phyloP scores from a whole-genome alignment of 2,797 vertebrate genomes.

The Pithecia hirsuta region DNA sequence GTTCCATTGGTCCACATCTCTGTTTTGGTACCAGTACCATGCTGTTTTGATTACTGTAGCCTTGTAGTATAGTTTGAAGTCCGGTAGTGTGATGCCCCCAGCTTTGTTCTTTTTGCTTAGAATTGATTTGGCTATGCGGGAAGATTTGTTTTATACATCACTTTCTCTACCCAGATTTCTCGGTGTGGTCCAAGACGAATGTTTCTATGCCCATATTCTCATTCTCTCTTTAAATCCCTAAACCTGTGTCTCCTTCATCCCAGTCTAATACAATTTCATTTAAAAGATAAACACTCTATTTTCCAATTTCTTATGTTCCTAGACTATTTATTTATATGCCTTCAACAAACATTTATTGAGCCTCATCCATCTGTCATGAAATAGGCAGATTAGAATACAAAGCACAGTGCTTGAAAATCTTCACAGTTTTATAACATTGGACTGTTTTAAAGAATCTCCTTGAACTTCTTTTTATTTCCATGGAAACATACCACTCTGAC shows the following conservation, averaged over 20 bases:
- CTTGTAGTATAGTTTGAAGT: too few species aligned
- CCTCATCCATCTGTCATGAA: background rate
- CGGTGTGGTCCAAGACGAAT: background rate
- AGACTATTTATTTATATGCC: background rate
- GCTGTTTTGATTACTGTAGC: too few species aligned
- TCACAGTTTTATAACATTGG: background rate
- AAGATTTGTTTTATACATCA: background rate
- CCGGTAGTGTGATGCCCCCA: too few species aligned
- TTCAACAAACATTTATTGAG: background rate
- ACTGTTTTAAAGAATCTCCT: constrained; percentile 32
- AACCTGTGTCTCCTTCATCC: background rate
- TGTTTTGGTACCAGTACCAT: too few species aligned
- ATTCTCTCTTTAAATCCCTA: background rate
- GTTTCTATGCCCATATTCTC: background rate
- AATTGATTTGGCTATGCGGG: too few species aligned
- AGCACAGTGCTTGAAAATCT: background rate
- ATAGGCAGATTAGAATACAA: constrained; percentile 17
- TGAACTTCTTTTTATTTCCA: constrained; percentile 50
- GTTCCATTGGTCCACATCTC: too few species aligned
- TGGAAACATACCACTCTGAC: constrained; percentile 2
- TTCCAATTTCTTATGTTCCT: background rate
- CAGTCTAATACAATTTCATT: background rate
- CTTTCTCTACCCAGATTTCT: background rate
- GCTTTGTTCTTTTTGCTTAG: too few species aligned
- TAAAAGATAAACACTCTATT: background rate